A percentile compares a stretch with the other conserved stretches of the same genome.
Evolutionary conservation across 2,888 invertebrate genomes (phyloP).

Genomic region (Podotricha telesiphe): DNA sequence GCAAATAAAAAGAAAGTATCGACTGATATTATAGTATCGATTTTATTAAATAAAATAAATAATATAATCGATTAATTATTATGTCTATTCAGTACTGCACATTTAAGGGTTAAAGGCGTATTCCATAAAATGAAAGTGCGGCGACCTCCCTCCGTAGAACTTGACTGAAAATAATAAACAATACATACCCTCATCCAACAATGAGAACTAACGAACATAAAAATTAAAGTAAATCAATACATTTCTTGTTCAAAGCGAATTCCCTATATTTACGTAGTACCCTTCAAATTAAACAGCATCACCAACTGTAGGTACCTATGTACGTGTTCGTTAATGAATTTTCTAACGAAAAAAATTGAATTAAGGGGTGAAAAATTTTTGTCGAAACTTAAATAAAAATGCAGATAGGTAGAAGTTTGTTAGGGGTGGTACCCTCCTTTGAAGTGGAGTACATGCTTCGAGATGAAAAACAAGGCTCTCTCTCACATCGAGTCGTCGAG

Average conservation of each 20-base stretch:
- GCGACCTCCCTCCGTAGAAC: not conserved
- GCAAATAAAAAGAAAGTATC: not conserved
- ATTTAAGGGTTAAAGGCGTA: not conserved
- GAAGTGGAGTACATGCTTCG: slow-evolving; percentile 62
- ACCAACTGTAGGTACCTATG: slow-evolving; percentile 47
- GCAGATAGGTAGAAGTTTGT: slow-evolving; percentile 66
- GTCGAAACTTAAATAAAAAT: slow-evolving; percentile 81
- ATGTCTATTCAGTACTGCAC: not conserved
- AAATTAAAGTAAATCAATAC: slow-evolving; percentile 34
- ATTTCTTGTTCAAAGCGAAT: slow-evolving; percentile 26
- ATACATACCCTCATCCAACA: not conserved
- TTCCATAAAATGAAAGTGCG: not conserved
- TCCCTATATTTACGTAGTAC: slow-evolving; percentile 35
- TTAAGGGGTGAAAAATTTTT: slow-evolving; percentile 74
- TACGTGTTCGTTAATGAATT: slow-evolving; percentile 66
- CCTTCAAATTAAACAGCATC: slow-evolving; percentile 57
- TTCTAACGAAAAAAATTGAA: slow-evolving; percentile 64
- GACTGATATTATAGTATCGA: not conserved
- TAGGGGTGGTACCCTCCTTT: slow-evolving; percentile 70
- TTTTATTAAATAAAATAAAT: not conserved
- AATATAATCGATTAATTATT: not conserved
- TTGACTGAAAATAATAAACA: not conserved
- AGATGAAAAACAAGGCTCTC: slow-evolving; percentile 64
- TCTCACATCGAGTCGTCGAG: slow-evolving; percentile 61
- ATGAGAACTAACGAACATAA: slow-evolving; percentile 28